Percentiles rank a stretch among this genome's conserved stretches.
These are phyloP conservation scores for Rhamnusium bicolor DNA, from an alignment of 2,888 invertebrate genomes.

Conservation along the genomic window DNA sequence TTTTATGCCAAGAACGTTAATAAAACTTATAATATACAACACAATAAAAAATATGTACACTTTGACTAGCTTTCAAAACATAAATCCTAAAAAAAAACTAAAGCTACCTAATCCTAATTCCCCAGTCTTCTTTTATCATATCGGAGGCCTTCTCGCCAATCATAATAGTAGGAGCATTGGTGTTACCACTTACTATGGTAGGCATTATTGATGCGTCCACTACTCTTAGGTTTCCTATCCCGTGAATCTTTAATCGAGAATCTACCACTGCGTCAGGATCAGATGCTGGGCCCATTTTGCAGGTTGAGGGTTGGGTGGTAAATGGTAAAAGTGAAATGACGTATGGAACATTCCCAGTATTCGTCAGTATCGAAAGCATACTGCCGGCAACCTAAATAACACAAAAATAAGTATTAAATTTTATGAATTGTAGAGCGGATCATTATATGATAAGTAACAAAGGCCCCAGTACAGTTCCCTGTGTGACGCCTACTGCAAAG, in stretches of 20 bases:
- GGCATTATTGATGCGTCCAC: constrained; percentile 93
- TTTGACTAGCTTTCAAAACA: constrained; percentile 45
- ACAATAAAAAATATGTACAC: constrained; percentile 9
- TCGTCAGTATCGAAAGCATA: constrained; percentile 83
- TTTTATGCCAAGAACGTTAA: not conserved
- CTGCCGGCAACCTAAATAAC: constrained; percentile 85
- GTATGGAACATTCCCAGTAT: constrained; percentile 89
- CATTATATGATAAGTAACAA: not conserved
- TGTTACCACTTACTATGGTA: constrained; percentile 89
- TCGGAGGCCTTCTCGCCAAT: constrained; percentile 93
- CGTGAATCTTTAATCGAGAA: constrained; percentile 83
- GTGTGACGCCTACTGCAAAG: no score
- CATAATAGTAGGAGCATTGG: constrained; percentile 92
- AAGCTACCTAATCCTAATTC: constrained; percentile 50
- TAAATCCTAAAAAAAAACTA: not conserved
- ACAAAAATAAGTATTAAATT: no score
- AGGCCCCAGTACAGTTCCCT: not conserved
- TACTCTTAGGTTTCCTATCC: constrained; percentile 83
- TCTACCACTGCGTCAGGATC: constrained; percentile 88
- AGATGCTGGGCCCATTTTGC: constrained; percentile 87
- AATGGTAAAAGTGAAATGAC: constrained; percentile 86
- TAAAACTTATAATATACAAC: not conserved
- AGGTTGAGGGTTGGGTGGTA: constrained; percentile 90
- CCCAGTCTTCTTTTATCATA: constrained; percentile 91
- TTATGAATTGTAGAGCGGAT: not conserved